These are phyloP conservation scores for Lanistes nyassanus DNA, from an alignment of 1,140 invertebrate genomes.

Conservation along the genomic window DNA sequence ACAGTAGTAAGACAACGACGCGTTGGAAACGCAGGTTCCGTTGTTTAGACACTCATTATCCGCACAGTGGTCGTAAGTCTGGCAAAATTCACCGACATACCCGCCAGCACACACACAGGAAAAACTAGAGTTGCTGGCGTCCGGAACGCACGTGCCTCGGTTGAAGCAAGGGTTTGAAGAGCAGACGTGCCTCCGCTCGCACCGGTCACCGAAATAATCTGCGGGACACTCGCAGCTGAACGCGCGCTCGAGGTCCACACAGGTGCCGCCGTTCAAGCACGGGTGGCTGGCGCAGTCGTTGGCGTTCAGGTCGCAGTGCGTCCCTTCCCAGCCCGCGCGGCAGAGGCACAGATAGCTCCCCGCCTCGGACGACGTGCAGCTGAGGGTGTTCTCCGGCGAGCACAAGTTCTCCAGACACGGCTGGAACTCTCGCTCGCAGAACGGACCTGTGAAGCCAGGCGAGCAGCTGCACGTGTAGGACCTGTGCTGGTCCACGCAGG, in stretches of 20 bases:
- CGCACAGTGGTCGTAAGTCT: constrained; percentile 36
- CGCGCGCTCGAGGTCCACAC: constrained; percentile 62
- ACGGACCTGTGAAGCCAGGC: constrained; percentile 50
- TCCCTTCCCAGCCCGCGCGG: constrained; percentile 45
- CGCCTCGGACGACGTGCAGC: constrained; percentile 36
- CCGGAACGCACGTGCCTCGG: constrained; percentile 43
- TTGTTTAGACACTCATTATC: constrained; percentile 34
- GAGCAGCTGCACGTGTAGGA: constrained; percentile 54
- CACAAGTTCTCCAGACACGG: constrained; percentile 39
- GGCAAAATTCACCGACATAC: constrained; percentile 44
- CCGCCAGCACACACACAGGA: constrained; percentile 40
- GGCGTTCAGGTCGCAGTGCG: constrained; percentile 68
- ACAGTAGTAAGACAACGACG: constrained; percentile 30
- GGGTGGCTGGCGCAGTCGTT: constrained; percentile 55
- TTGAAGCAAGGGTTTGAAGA: constrained; percentile 47
- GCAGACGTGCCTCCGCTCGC: constrained; percentile 59
- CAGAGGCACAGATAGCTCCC: constrained; percentile 41
- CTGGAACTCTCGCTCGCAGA: constrained; percentile 42
- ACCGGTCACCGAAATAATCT: constrained; percentile 48
- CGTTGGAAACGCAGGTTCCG: constrained; percentile 33
- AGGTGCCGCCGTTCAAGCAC: constrained; percentile 55
- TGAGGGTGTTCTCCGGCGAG: constrained; percentile 31
- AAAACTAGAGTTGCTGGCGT: constrained; percentile 34
- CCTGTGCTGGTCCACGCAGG: constrained; percentile 48
- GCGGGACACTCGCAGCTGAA: constrained; percentile 49